These are phyloP conservation scores for Lordiphosa collinella DNA, from an alignment of 1,140 invertebrate species.

Conservation along the genomic window DNA sequence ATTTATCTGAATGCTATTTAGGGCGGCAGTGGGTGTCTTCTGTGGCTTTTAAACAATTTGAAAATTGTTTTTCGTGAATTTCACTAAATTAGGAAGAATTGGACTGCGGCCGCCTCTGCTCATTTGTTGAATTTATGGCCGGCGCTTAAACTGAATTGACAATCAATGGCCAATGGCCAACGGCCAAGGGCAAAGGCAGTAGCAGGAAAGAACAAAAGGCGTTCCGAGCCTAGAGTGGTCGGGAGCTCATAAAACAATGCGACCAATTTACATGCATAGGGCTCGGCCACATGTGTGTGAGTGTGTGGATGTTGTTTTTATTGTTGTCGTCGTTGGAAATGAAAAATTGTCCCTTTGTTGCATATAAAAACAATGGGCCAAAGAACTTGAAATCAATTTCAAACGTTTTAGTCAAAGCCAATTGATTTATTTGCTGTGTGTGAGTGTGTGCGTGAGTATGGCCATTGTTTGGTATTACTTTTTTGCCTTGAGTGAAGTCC, in stretches of 20 bases:
- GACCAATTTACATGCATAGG: slow-evolving; percentile 70
- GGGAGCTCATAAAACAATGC: slow-evolving; percentile 66
- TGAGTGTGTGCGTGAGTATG: slow-evolving; percentile 14
- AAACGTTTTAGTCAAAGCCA: slow-evolving; percentile 74
- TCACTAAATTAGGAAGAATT: slow-evolving; percentile 52
- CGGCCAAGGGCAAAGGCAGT: neutral
- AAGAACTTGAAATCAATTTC: slow-evolving; percentile 76
- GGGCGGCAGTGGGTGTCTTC: too few relatives aligned
- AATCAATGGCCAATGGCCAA: slow-evolving; percentile 62
- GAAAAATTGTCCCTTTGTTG: slow-evolving; percentile 76
- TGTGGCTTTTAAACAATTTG: slow-evolving; percentile 23
- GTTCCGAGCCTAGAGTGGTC: slow-evolving; percentile 17
- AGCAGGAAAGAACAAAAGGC: slow-evolving; percentile 39
- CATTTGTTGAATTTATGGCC: slow-evolving; percentile 65
- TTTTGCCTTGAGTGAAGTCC: slow-evolving; percentile 33
- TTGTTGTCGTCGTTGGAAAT: slow-evolving; percentile 60
- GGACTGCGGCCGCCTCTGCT: slow-evolving; percentile 34
- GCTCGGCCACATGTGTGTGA: slow-evolving; percentile 29
- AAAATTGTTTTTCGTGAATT: slow-evolving; percentile 40
- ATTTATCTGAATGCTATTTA: too few relatives aligned
- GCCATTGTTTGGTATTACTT: slow-evolving; percentile 52
- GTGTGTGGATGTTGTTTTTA: slow-evolving; percentile 32
- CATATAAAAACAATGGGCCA: slow-evolving; percentile 74
- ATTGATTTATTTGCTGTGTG: slow-evolving; percentile 66
- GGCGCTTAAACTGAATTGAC: slow-evolving; percentile 73